Evolutionary conservation across 2,888 invertebrate species (phyloP), one percentile per base, ranked within the genome.

Genomic region (Drosophila quinaria): DNA sequence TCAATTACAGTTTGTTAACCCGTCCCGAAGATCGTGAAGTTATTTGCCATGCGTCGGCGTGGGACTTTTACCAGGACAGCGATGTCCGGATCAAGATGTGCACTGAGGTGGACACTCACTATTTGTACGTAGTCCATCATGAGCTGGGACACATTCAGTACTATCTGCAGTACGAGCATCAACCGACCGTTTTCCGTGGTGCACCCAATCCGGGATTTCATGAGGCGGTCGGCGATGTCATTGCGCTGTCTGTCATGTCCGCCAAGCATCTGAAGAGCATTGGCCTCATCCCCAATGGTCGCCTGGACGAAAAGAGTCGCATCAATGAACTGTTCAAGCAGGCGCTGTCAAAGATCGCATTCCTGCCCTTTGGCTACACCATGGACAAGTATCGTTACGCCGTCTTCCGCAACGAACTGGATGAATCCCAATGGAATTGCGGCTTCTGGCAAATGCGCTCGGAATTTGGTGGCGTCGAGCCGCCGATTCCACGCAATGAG

Each of bases 1-100:
- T n/a, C n/a, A n/a, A n/a, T n/a, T n/a, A n/a, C n/a, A 97, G 97
- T 1, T 96, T 98, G 29, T 94, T 98, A 33, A 95, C 95, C 75
- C 97, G 97, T 78, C 97, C 97, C 0, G 92, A 92, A 0, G 95
- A 95, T 81, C 93, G 95, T 2, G 95, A 97, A 6, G 94, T 97
- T 6, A 94, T 97, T 0, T 98, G 98, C 88, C 97, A 97, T 87
- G 97, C 97, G 0, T 96, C 97, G 0, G 97, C 97, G 33, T 97
- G 97, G 96, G 97, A 98, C 93, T 96, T 98, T 79, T 97, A 94
- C 81, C 95, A 97, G 87, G 95, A 95, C 33, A 94, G 96, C 90
- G 97, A 98, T 91, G 97, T 97, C 88, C 95, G 94, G 91, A 94
- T 94, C 90, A 95, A 95, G 93, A 95, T 95, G 94, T 95, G 95